These are phyloP conservation scores for Leptodirus hochenwartii DNA, from an alignment of 2,888 invertebrate species.

Conservation along the genomic window DNA sequence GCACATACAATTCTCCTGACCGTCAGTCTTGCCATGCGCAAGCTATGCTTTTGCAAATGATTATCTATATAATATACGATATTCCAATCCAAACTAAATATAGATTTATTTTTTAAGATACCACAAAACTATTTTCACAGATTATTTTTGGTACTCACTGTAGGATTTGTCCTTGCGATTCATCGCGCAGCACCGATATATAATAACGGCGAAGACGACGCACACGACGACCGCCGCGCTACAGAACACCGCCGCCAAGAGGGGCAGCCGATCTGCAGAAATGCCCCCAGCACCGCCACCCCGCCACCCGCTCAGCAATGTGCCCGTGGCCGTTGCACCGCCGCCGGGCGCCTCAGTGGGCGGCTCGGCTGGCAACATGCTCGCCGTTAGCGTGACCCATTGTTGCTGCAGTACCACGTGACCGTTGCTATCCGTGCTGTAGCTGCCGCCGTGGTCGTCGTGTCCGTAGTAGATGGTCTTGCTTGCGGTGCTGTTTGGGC, in stretches of 20 bases:
- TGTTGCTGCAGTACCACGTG: conserved; percentile 31
- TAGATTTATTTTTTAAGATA: no score
- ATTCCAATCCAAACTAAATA: no score
- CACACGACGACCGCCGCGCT: conserved; percentile 45
- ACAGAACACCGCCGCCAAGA: conserved; percentile 30
- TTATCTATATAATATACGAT: no score
- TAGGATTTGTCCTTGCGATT: conserved; percentile 49
- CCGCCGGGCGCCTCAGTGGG: conserved; percentile 17
- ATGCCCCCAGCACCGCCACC: no score
- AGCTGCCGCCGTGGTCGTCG: no score
- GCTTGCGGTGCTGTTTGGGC: no score
- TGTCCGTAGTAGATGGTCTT: no score
- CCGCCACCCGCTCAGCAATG: conserved; percentile 27
- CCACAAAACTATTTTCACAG: no score
- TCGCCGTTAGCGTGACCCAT: conserved; percentile 34
- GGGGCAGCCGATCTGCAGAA: conserved; percentile 28
- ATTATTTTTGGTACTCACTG: conserved; percentile 28
- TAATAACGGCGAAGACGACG: conserved; percentile 40
- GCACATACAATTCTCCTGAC: no score
- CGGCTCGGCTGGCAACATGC: conserved; percentile 30
- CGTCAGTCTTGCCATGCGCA: no score
- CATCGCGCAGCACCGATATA: conserved; percentile 52
- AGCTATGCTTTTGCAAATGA: no score
- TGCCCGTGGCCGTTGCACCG: conserved; percentile 21
- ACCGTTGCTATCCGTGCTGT: no score